Base-by-base conservation (phyloP, 1,140 invertebrate species). In the Agrypnia vestita region DNA sequence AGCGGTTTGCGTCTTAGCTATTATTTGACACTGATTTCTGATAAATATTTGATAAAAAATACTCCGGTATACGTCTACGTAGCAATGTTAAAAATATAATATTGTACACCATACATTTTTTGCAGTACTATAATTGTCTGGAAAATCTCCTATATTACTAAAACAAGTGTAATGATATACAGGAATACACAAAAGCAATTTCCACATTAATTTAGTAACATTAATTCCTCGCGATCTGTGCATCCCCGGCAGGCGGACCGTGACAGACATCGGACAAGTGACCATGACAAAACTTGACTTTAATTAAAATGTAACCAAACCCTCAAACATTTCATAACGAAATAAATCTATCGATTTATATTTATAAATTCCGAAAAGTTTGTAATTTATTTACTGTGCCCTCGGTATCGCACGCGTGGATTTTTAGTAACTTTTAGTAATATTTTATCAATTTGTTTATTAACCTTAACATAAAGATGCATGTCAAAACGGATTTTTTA, bases 201-300 rank as follows among this genome's bases (percentile, higher is more conserved):
- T 64, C 25, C 61, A 64, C 61, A 64, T 64, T 64, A 64, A 64
- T 64, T 64, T 44, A 64, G 61, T 64, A 35, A 64, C 19, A 64
- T 64, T 64, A 64, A 64, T 64, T 64, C 61, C 61, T 64, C 61
- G 61, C 61, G 61, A 64, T 64, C 61, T 64, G 61, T 44, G 25
- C 61, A 64, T 64, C 61, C 61, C 25, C 35, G n/a, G 61, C 7
- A 9, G 35, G 25, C 21, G 25, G 61, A 64, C 61, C 61, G 61
- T 7, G 1, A 64, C 61, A 12, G 21, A 64, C 61, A n/a, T 43
- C 61, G 61, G 61, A 64, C 61, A 64, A 64, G 61, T 64, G 61
- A 64, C 61, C 61, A 64, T 64, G 61, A 64, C 61, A 64, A 64
- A 64, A 64, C 61, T 64, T 64, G 61, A 64, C 61, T 64, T 64